Evolutionary conservation across 2,888 invertebrate species (phyloP).

Genomic region (Cloeon dipterum): DNA sequence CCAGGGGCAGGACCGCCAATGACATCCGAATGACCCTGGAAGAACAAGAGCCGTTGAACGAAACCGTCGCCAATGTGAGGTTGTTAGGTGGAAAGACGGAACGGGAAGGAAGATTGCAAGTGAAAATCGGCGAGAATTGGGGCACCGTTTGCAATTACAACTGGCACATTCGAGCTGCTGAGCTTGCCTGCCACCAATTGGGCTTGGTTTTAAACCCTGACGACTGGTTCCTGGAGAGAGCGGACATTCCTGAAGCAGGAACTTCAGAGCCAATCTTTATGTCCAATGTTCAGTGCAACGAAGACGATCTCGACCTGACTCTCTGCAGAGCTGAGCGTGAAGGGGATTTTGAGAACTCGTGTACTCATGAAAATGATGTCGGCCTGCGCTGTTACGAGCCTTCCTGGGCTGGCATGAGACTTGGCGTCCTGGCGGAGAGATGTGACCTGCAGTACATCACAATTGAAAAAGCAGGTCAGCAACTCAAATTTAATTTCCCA

Average conservation of each 20-base stretch:
- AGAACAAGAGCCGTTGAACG: slow-evolving; percentile 34
- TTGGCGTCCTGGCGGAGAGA: slow-evolving; percentile 70
- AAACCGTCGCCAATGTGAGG: slow-evolving; percentile 36
- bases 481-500: too few species aligned
- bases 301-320: slow-evolving; percentile 74
- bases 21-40: slow-evolving; percentile 54
- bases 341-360: slow-evolving; percentile 69
- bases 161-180: slow-evolving; percentile 81
- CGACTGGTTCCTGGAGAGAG: slow-evolving; percentile 69
- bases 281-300: slow-evolving; percentile 59
- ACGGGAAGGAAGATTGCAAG: slow-evolving; percentile 68
- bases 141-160: slow-evolving; percentile 94
- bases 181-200: slow-evolving; percentile 84
- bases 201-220: slow-evolving; percentile 80
- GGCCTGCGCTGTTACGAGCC: slow-evolving; percentile 74
- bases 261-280: slow-evolving; percentile 51
- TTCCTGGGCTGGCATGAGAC: slow-evolving; percentile 83
- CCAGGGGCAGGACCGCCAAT: slow-evolving; percentile 52
- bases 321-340: slow-evolving; percentile 58
- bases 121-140: slow-evolving; percentile 33
- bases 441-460: slow-evolving; percentile 70
- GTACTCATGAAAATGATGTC: slow-evolving; percentile 67
- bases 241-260: slow-evolving; percentile 57
- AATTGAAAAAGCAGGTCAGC: slow-evolving; percentile 78
- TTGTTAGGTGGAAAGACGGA: slow-evolving; percentile 58